Base-by-base conservation (phyloP, 1,140 invertebrate species). In the Palaemon carinicauda region DNA sequence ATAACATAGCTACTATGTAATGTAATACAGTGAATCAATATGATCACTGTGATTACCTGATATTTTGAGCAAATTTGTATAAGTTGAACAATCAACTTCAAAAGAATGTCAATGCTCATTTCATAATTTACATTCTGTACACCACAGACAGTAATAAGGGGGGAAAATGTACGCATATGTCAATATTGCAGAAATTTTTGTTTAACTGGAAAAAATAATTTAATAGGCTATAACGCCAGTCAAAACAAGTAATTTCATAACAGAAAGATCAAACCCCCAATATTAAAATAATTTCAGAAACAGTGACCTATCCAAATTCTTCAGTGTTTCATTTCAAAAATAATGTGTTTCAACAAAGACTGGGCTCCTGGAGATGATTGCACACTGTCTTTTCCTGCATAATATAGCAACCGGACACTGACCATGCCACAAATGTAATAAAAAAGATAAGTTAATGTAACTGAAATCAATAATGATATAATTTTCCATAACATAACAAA, bases 11-110 rank as follows among this genome's bases (percentile, higher is more conserved):
- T 51, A 27, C 17, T 65, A 41, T 84, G 73, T 50, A 73, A 79
- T 86, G 75, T 86, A 74, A 31, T 86, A 86, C 65, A 80, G 84
- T 78, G 80, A 73, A 80, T 73, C 84, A 86, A 80, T 86, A 86
- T 86, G 84, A 86, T 80, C 80, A 78, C 84, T 51, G 69, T 73
- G 73, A 29, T 29, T 73, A 80, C 84, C 74, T 83, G 82, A 83
- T 73, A 77, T 50, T 33, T 83, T 83, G 82, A 83, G 82, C 82
- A 83, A 83, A 24, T 53, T 77, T 83, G 53, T 73, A 73, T 29
- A 15, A 73, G 33, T 69, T 50, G 65, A 73, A 17, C 52, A 33
- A 78, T 77, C 73, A 77, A 60, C 52, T 41, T 81, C 27, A 52
- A 27, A 71, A 71, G 65, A 29, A 56, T 69, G 69, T 51, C 50